A percentile compares a stretch with the other conserved stretches of the same genome.
Evolutionary conservation across 1,140 invertebrate species (phyloP).

Genomic region (Neodiprion lecontei): DNA sequence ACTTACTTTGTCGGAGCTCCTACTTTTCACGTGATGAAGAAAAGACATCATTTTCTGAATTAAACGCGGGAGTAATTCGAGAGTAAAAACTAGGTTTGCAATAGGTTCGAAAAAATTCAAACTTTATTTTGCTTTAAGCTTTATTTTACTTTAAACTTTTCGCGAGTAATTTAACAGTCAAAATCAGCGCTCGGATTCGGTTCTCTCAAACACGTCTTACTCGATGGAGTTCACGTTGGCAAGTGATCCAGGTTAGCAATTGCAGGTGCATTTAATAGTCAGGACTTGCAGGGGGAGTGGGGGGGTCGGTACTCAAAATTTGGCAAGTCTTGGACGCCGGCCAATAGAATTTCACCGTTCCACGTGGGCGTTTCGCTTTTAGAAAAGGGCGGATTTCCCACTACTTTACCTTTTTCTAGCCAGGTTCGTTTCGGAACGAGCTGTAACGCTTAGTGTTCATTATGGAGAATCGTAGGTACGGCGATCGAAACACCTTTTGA

Average conservation of each 20-base stretch:
- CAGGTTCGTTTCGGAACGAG: not conserved
- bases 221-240: not conserved
- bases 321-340: not conserved
- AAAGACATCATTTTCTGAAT: constrained; percentile 16
- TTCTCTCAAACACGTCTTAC: not conserved
- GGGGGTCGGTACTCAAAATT: not conserved
- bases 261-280: not conserved
- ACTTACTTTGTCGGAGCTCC: constrained; percentile 28
- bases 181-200: not conserved
- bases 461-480: not conserved
- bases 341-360: not conserved
- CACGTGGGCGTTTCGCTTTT: not conserved
- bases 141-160: too few relatives aligned
- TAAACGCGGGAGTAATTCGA: too few relatives aligned
- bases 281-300: not conserved
- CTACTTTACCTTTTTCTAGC: not conserved
- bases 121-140: too few relatives aligned
- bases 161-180: too few relatives aligned
- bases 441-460: not conserved
- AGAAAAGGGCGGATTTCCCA: not conserved
- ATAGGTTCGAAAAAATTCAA: too few relatives aligned
- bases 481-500: not conserved
- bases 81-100: too few relatives aligned
- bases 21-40: constrained; percentile 22
- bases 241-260: not conserved